A percentile compares a stretch with the other conserved stretches of the same genome.
These are phyloP conservation scores for Siphlonurus alternatus DNA, from an alignment of 2,888 invertebrate genomes.

Conservation along the genomic window DNA sequence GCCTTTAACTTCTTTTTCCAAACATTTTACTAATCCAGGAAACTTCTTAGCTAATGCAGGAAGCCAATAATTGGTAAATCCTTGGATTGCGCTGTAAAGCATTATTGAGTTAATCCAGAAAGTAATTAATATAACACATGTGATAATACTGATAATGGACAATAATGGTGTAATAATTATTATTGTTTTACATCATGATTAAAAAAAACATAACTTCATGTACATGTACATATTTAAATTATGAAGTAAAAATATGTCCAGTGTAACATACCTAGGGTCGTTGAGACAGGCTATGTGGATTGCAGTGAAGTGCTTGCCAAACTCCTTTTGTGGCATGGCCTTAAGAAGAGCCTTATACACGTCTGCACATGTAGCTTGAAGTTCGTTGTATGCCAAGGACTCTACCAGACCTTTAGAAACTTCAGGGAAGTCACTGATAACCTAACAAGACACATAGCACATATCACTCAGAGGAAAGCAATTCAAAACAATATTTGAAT, in stretches of 20 bases:
- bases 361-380: constrained; percentile 41
- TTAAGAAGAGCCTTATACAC: constrained; percentile 36
- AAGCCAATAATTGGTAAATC: background rate
- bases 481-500: too few relatives aligned
- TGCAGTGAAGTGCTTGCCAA: constrained; percentile 29
- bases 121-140: too few relatives aligned
- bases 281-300: background rate
- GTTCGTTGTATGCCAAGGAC: constrained; percentile 24
- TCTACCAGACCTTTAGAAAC: constrained; percentile 10
- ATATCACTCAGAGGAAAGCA: too few relatives aligned
- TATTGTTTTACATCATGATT: too few relatives aligned
- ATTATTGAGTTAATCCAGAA: background rate
- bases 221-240: too few relatives aligned
- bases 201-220: too few relatives aligned
- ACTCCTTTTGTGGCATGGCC: constrained; percentile 27
- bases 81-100: background rate
- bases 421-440: constrained; percentile 11
- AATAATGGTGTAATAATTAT: too few relatives aligned
- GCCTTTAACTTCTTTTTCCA: background rate
- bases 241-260: too few relatives aligned
- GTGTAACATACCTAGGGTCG: background rate
- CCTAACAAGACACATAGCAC: too few relatives aligned
- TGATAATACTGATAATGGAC: too few relatives aligned
- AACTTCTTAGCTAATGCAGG: background rate
- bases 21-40: background rate